These are phyloP conservation scores for Megaceryle torquata DNA, from an alignment of 2,113 vertebrate species.

Conservation along the genomic window DNA sequence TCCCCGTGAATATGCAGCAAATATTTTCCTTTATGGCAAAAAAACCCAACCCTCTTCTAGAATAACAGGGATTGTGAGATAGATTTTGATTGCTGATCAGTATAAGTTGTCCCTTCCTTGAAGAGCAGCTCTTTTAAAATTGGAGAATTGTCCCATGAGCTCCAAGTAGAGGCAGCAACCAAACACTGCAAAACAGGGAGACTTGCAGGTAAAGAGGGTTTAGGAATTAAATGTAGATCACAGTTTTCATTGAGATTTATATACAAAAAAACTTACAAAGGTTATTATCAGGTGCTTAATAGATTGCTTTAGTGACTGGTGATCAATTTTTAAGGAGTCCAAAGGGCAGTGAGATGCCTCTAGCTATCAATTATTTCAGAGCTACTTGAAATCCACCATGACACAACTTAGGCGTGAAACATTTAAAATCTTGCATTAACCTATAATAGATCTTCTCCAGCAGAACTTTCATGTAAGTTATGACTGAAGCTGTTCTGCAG, in stretches of 20 bases:
- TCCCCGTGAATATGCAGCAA: neutral
- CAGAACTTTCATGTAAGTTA: neutral
- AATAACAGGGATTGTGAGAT: neutral
- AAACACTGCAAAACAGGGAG: neutral
- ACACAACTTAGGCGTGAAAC: neutral
- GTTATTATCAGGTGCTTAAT: neutral
- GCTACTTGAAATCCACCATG: neutral
- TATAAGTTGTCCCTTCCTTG: neutral
- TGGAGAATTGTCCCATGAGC: fast-evolving
- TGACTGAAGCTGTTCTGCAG: neutral
- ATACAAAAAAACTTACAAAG: neutral
- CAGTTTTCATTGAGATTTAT: neutral
- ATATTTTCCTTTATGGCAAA: neutral
- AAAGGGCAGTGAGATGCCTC: neutral
- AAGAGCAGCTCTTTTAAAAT: neutral
- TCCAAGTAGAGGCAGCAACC: neutral
- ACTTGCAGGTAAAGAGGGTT: neutral
- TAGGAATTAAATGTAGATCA: neutral
- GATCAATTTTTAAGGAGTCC: neutral
- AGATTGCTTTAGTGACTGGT: neutral
- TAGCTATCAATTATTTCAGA: neutral
- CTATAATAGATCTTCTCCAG: neutral
- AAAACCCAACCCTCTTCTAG: neutral
- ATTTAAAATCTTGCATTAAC: neutral
- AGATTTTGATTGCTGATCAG: neutral